Conservation (phyloP, 2,888 invertebrate species). For the Liopterus haemorrhoidalis region DNA sequence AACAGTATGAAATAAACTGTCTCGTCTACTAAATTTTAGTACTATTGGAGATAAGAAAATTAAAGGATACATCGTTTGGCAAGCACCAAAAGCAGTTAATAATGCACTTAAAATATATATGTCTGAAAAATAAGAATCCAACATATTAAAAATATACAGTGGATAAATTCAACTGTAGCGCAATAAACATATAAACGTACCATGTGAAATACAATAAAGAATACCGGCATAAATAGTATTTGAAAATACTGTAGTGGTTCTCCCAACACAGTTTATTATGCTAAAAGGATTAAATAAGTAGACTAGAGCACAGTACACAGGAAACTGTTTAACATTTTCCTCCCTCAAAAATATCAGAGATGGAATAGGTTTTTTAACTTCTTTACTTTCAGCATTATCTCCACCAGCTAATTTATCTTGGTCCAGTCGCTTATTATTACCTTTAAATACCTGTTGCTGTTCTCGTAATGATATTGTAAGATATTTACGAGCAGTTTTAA, state of each 20-base stretch:
- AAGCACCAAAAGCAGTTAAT: slow-evolving; percentile 69
- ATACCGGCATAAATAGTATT: slow-evolving; percentile 74
- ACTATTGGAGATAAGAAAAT: slow-evolving; percentile 77
- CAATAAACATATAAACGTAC: slow-evolving; percentile 38
- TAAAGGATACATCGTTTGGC: slow-evolving; percentile 78
- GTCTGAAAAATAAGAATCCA: slow-evolving; percentile 42
- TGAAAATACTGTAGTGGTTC: slow-evolving; percentile 84
- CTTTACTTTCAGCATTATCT: background rate
- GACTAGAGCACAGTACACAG: slow-evolving; percentile 66
- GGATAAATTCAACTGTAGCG: no score
- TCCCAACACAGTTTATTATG: slow-evolving; percentile 78
- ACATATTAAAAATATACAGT: no score
- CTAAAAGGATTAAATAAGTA: slow-evolving; percentile 88
- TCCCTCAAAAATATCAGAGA: slow-evolving; percentile 12
- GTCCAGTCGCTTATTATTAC: slow-evolving; percentile 56
- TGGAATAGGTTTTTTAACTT: no score
- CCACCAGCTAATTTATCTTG: slow-evolving; percentile 50
- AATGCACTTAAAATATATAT: slow-evolving; percentile 57
- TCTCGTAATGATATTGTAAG: slow-evolving; percentile 52
- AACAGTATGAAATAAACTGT: slow-evolving; percentile 38
- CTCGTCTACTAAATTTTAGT: slow-evolving; percentile 59
- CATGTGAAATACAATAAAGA: slow-evolving; percentile 63
- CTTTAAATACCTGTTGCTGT: slow-evolving; percentile 49
- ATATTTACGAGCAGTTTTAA: slow-evolving; percentile 64
- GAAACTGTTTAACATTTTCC: slow-evolving; percentile 49